Evolutionary conservation across 2,113 vertebrate species (phyloP), one percentile per base, ranked within the genome.

Genomic region (Odontophorus gujanensis): DNA sequence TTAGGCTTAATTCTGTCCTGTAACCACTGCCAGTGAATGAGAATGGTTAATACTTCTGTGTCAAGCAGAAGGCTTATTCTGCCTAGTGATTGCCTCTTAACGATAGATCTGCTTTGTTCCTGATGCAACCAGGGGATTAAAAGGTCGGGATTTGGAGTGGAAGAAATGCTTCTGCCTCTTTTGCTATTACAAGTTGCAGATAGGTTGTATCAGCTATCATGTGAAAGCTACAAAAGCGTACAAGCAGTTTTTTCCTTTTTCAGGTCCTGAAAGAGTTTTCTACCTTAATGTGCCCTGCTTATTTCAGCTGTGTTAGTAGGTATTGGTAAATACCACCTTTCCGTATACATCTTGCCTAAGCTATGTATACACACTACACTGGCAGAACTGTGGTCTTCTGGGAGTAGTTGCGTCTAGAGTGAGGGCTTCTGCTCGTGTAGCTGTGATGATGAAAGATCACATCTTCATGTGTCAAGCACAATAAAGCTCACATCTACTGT

Each of bases 271-370:
- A 34, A 80, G 63, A 3, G 4, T 76, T 89, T 73, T 17, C 66
- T 68, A 76, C 34, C 36, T n/a, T 76, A 26, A 76, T 58, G 58
- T 58, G 43, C 61, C 61, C 38, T 40, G 36, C 16, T 28, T 40
- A 40, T 40, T 63, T 28, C 61, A 38, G 15, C 25, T 40, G 38
- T 40, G 61, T 63, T 81, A 90, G 42, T 59, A 78, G 53, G 71
- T 80, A 40, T 40, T 76, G 48, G 65, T 91, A 92, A 93, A 82
- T 92, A 84, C 55, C 50, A 38, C 22, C 48, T 76, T 93, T 92
- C 47, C 15, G 10, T 58, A 1, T 25, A 77, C 67, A 73, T 83
- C 79, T 91, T 77, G 38, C 11, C 36, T 58, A 5, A 12, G 15
- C 22, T 18, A 20, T 73, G 30, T 36, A 55, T 5, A 18, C 14